Conservation (phyloP, 2,113 vertebrate species). For the Bolborhynchus lineola region DNA sequence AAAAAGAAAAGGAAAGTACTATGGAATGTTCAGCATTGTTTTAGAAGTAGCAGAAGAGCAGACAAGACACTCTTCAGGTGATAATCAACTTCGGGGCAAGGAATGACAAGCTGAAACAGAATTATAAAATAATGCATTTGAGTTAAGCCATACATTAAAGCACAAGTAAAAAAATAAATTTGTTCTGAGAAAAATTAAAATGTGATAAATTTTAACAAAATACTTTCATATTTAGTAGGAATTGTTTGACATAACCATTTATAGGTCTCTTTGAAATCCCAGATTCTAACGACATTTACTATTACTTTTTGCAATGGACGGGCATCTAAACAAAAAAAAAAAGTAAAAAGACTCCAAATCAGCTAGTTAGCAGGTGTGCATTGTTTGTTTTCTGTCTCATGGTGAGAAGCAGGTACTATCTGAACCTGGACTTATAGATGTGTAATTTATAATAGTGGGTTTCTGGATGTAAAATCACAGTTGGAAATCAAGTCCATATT, state of each 20-base stretch:
- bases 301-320: neutral
- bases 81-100: neutral
- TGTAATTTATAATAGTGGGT: neutral
- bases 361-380: neutral
- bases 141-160: neutral
- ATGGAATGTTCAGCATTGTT: neutral
- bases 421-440: neutral
- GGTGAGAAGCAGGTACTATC: neutral
- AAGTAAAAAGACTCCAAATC: neutral
- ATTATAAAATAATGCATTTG: neutral
- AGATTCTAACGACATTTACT: neutral
- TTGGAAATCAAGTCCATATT: accelerated
- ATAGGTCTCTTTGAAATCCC: neutral
- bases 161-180: neutral
- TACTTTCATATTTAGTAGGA: neutral
- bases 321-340: neutral
- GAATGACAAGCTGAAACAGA: neutral
- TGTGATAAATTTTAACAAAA: neutral
- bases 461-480: neutral
- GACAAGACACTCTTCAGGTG: neutral
- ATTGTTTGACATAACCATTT: neutral
- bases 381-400: neutral
- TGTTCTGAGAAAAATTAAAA: neutral
- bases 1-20: neutral
- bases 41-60: neutral